These are phyloP conservation scores for Chrysopilus asiliformis DNA, from an alignment of 2,888 invertebrate species.

Conservation along the genomic window DNA sequence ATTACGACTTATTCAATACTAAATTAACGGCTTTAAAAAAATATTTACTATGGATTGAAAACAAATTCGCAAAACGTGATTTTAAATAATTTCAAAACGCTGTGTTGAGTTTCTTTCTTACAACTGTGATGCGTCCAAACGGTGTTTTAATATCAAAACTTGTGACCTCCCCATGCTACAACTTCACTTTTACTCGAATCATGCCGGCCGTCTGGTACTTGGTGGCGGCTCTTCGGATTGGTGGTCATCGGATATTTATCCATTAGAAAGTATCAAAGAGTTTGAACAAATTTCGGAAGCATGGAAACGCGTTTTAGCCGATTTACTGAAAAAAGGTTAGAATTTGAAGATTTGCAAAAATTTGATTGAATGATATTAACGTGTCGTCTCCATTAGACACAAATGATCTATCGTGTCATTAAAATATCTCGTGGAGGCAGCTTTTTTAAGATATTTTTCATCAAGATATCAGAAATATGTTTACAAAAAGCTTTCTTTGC, in stretches of 20 bases:
- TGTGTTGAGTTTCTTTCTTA: conserved; percentile 6
- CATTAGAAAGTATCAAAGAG: conserved; percentile 75
- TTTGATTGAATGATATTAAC: background rate
- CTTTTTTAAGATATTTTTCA: too few relatives aligned
- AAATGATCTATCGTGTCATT: conserved; percentile 1
- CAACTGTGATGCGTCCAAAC: conserved; percentile 3
- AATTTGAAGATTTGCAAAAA: too few relatives aligned
- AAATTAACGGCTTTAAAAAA: too few relatives aligned
- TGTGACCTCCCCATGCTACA: conserved; percentile 55
- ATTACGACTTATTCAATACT: too few relatives aligned
- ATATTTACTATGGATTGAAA: background rate
- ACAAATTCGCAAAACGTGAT: background rate
- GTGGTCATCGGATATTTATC: conserved; percentile 46
- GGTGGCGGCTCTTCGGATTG: conserved; percentile 37
- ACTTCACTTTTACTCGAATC: conserved; percentile 72
- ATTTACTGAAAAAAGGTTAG: conserved; percentile 52
- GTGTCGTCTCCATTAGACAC: background rate
- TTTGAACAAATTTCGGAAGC: conserved; percentile 66
- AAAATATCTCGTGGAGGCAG: too few relatives aligned
- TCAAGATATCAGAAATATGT: too few relatives aligned
- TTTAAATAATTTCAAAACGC: background rate
- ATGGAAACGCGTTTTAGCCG: conserved; percentile 63
- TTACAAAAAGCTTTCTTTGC: too few relatives aligned
- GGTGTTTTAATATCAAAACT: conserved; percentile 5
- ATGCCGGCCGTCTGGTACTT: conserved; percentile 50